A percentile compares a stretch with the other conserved stretches of the same genome.
Conservation (phyloP, 2,888 invertebrate genomes). For the Steinernema carpocapsae region DNA sequence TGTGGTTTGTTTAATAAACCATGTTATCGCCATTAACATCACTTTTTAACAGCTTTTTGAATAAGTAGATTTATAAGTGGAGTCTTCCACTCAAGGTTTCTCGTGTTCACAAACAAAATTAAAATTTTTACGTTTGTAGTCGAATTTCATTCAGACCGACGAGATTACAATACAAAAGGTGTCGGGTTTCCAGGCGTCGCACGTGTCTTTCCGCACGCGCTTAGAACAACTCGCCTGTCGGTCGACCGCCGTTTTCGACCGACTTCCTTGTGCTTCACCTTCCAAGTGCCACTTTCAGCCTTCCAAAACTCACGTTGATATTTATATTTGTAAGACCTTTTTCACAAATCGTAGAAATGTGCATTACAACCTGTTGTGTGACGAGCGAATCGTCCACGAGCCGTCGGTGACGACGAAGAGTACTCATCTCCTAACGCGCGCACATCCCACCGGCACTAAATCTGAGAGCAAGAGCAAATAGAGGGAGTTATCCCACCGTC, state of each 20-base stretch:
- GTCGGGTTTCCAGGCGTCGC: not conserved
- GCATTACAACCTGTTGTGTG: conserved; percentile 9
- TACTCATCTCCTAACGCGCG: conserved; percentile 27
- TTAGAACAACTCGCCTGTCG: not conserved
- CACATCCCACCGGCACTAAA: conserved; percentile 31
- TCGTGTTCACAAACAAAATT: not conserved
- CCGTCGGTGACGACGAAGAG: not conserved
- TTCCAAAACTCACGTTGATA: not conserved
- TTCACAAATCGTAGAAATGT: not conserved
- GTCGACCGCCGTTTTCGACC: not conserved
- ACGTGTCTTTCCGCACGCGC: not conserved
- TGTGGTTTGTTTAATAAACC: conserved; percentile 20
- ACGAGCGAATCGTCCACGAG: conserved; percentile 18
- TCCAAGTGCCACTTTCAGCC: not conserved
- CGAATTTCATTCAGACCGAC: not conserved
- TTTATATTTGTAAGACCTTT: not conserved
- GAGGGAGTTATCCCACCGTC: conserved; percentile 3
- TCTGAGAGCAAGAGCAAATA: conserved; percentile 34
- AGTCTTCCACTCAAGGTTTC: not conserved
- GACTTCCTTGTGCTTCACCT: not conserved
- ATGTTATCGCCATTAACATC: not conserved
- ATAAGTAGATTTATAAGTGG: not conserved
- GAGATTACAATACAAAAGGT: not conserved
- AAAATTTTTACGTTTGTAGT: not conserved
- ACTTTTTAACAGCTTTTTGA: too few species aligned